Base-by-base conservation (phyloP, 2,888 invertebrate genomes). In the Caenorhabditis doughertyi region DNA sequence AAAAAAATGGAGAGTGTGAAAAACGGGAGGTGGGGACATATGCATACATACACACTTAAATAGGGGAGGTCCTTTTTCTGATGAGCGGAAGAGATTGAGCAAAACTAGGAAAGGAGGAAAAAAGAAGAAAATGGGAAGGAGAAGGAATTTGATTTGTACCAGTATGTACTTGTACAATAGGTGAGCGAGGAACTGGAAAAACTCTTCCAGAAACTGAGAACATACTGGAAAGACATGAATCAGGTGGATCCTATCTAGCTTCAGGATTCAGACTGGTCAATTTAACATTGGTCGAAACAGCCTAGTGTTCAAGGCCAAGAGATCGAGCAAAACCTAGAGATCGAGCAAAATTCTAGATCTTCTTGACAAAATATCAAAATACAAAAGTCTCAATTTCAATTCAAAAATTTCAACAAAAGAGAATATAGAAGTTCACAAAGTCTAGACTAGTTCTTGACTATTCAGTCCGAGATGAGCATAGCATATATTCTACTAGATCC, bases 1-100 rank as follows among this genome's bases (percentile, higher is more conserved):
- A 64, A 60, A 67, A 76, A 51, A 55, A 53, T 53, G 39, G 42
- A 62, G 32, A 68, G 60, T 55, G 65, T 47, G 60, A 51, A 53
- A 42, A 49, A 76, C 44, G 44, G 44, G 56, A 74, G 58, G n/a
- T n/a, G n/a, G n/a, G n/a, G 68, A 77, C 68, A 53, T 62, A 68
- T 60, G 55, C 68, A 70, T 67, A 68, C 76, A 76, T 47, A 51
- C 77, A 70, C 77, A 77, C 77, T 77, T 77, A 68, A 77, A 77
- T 77, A 68, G 68, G n/a, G n/a, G n/a, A n/a, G 68, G 56, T 18
- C 58, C 18, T 32, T 74, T 58, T 65, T 68, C 67, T 77, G 77
- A 77, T 77, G 77, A 77, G 77, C 62, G 68, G 77, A 77, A 68
- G 51, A 68, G 77, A 77, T 77, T 76, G 74, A 39, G n/a, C n/a